Percentiles rank a stretch among this genome's conserved stretches.
Evolutionary conservation across 2,797 vertebrate genomes (phyloP).

Genomic region (Decapterus maruadsi): DNA sequence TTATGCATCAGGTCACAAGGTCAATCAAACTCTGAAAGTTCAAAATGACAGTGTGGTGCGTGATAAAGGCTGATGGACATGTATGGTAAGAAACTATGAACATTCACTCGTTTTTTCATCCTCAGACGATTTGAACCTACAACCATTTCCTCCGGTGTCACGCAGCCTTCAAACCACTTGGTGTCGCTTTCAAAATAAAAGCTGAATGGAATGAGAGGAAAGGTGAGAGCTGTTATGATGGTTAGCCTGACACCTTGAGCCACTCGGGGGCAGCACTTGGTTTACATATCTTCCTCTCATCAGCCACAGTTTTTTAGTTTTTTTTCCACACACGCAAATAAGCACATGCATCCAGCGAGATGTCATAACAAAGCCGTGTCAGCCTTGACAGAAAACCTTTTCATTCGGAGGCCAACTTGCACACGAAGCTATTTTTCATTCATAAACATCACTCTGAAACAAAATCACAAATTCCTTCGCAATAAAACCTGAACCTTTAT

Average conservation of each 20-base stretch:
- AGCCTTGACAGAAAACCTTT: neutral
- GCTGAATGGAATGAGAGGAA: slow-evolving; percentile 6
- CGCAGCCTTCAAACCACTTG: neutral
- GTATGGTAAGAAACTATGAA: neutral
- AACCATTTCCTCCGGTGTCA: neutral
- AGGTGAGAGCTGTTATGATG: slow-evolving; percentile 33
- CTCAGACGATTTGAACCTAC: neutral
- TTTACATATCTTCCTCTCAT: slow-evolving; percentile 60
- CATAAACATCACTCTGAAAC: neutral
- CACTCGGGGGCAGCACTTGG: slow-evolving; percentile 88
- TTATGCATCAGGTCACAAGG: neutral
- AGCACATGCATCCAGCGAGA: neutral
- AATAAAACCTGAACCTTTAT: slow-evolving; percentile 11
- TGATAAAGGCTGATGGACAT: neutral
- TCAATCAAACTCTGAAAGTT: neutral
- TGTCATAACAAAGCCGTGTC: neutral
- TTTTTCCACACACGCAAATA: neutral
- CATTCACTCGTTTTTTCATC: neutral
- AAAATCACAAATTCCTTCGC: slow-evolving; percentile 6
- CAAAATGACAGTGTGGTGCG: neutral
- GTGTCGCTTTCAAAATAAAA: neutral
- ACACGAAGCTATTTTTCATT: neutral
- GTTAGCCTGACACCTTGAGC: slow-evolving; percentile 67
- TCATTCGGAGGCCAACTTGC: neutral
- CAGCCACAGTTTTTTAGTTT: slow-evolving; percentile 11